Evolutionary conservation across 1,140 invertebrate genomes (phyloP).

Genomic region (Cotesia glomerata): DNA sequence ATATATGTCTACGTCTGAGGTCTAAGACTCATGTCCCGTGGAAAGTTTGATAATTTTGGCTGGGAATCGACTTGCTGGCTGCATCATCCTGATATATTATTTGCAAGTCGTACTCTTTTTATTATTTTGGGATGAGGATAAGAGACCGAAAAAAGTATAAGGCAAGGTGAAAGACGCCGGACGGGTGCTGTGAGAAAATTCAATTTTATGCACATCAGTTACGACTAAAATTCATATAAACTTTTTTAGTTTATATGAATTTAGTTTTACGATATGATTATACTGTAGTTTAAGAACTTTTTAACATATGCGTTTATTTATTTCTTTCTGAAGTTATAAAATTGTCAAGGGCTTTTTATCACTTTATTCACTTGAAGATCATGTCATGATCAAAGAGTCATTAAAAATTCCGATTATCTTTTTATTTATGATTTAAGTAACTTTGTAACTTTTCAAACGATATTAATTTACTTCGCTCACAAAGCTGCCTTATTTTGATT

Average conservation of each 20-base stretch:
- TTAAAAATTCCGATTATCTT: too few species aligned
- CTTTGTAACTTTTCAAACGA: too few species aligned
- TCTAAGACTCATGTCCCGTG: conserved; percentile 4
- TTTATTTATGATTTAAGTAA: too few species aligned
- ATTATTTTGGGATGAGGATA: conserved; percentile 21
- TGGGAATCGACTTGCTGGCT: conserved; percentile 28
- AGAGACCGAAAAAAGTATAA: neutral
- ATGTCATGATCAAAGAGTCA: too few species aligned
- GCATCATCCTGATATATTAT: conserved; percentile 37
- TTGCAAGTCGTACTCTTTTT: conserved; percentile 28
- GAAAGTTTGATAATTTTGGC: conserved; percentile 45
- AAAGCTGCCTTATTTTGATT: too few species aligned
- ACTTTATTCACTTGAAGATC: neutral
- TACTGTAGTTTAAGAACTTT: neutral
- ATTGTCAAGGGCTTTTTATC: too few species aligned
- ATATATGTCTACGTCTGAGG: neutral
- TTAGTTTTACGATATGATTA: neutral
- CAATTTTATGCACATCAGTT: conserved; percentile 20
- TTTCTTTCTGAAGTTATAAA: too few species aligned
- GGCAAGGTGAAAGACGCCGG: neutral
- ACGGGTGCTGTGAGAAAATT: neutral
- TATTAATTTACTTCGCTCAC: too few species aligned
- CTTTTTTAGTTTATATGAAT: conserved; percentile 1
- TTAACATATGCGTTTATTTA: too few species aligned
- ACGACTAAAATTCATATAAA: conserved; percentile 8